phyloP scores from a whole-genome alignment of 2,888 invertebrate species.

The Scotopteryx bipunctaria region DNA sequence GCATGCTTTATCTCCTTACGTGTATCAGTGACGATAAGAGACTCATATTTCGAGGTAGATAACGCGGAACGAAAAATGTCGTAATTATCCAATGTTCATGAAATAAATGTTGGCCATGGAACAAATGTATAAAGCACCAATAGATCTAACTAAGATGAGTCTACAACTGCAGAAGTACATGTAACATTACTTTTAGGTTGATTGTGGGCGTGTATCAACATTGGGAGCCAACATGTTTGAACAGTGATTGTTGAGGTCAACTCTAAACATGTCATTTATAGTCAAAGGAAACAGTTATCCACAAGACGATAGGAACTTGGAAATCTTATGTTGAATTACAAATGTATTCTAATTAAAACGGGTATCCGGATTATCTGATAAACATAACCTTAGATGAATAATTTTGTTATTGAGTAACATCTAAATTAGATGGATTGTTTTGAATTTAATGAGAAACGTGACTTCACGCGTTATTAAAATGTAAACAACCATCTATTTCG shows the following conservation, averaged over 20 bases:
- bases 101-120: constrained; percentile 24
- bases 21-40: constrained; percentile 60
- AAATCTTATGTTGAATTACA: constrained; percentile 27
- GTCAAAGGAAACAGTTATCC: constrained; percentile 40
- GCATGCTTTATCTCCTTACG: constrained; percentile 55
- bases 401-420: neutral
- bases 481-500: constrained; percentile 21
- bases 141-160: constrained; percentile 19
- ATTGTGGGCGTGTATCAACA: constrained; percentile 65
- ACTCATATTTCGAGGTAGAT: constrained; percentile 44
- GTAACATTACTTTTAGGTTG: constrained; percentile 34
- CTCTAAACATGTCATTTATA: constrained; percentile 43
- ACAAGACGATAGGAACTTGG: constrained; percentile 26
- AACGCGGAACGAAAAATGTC: constrained; percentile 43
- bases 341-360: constrained; percentile 24
- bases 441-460: constrained; percentile 21
- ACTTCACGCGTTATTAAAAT: constrained; percentile 20
- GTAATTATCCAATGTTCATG: constrained; percentile 34
- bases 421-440: constrained; percentile 19
- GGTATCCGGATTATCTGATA: constrained; percentile 7
- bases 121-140: constrained; percentile 5
- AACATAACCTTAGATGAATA: constrained; percentile 3
- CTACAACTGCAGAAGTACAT: constrained; percentile 37
- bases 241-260: constrained; percentile 56
- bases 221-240: constrained; percentile 49